Conservation (phyloP, 2,888 invertebrate genomes). For the Meloe dianella region DNA sequence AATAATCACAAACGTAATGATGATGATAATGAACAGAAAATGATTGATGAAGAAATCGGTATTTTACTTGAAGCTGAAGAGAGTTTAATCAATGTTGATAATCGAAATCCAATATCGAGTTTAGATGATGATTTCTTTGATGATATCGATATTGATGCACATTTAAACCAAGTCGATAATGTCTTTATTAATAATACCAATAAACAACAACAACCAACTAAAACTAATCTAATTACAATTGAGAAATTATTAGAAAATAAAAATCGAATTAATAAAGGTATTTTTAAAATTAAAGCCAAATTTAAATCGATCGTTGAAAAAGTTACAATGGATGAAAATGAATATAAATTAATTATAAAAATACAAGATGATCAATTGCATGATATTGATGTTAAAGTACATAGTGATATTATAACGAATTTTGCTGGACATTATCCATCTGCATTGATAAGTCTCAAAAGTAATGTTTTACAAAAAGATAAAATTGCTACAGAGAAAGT, state of each 20-base stretch:
- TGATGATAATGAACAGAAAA: slow-evolving; percentile 31
- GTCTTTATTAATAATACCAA: slow-evolving; percentile 32
- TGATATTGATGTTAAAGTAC: slow-evolving; percentile 63
- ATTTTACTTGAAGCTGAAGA: slow-evolving; percentile 43
- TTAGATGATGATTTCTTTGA: slow-evolving; percentile 49
- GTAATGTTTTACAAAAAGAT: slow-evolving; percentile 38
- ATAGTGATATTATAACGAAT: slow-evolving; percentile 64
- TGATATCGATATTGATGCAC: slow-evolving; percentile 48
- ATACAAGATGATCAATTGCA: slow-evolving; percentile 65
- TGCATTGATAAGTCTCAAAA: slow-evolving; percentile 39
- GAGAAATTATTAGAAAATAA: slow-evolving; percentile 41
- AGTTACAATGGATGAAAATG: slow-evolving; percentile 62
- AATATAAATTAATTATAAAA: slow-evolving; percentile 65
- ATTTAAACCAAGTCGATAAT: slow-evolving; percentile 43
- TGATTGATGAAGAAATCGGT: slow-evolving; percentile 44
- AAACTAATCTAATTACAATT: slow-evolving; percentile 37
- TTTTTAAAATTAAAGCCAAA: slow-evolving; percentile 65
- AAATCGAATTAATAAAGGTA: slow-evolving; percentile 56
- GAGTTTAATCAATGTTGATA: background rate
- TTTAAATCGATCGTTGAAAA: slow-evolving; percentile 64
- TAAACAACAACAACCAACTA: slow-evolving; percentile 8
- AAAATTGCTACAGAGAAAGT: slow-evolving; percentile 38
- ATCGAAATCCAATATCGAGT: background rate
- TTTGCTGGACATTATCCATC: slow-evolving; percentile 62
- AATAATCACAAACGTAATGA: no score